These are phyloP conservation scores for Ammodytes marinus DNA, from an alignment of 2,113 vertebrate species.

Conservation along the genomic window DNA sequence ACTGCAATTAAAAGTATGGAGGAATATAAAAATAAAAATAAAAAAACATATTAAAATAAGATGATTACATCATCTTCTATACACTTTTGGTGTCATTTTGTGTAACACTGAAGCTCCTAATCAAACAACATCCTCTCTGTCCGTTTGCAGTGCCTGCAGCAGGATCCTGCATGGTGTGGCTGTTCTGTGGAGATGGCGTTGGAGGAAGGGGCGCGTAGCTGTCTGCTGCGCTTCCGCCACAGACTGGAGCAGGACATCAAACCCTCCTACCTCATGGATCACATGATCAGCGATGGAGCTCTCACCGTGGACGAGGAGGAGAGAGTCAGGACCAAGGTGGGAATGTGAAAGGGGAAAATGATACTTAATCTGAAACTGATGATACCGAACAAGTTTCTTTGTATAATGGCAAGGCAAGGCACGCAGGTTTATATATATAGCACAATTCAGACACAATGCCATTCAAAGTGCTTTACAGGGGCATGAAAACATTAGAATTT, in stretches of 20 bases:
- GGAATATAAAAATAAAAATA: too few species aligned
- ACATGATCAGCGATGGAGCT: slow-evolving; percentile 91
- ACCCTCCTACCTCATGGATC: slow-evolving; percentile 93
- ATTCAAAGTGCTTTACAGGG: too few species aligned
- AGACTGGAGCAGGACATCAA: slow-evolving; percentile 93
- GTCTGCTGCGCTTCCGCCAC: slow-evolving; percentile 86
- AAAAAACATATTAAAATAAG: too few species aligned
- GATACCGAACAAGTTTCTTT: background rate
- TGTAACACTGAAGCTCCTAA: background rate
- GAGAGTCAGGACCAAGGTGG: slow-evolving; percentile 78
- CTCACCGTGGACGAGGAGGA: slow-evolving; percentile 91
- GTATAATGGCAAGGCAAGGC: too few species aligned
- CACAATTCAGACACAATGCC: too few species aligned
- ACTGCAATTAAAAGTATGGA: too few species aligned
- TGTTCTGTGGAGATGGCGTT: slow-evolving; percentile 75
- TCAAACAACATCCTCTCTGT: background rate
- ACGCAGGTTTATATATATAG: too few species aligned
- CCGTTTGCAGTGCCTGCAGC: background rate
- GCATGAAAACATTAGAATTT: too few species aligned
- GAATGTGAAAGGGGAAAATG: background rate
- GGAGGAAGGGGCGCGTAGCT: slow-evolving; percentile 90
- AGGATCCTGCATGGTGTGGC: slow-evolving; percentile 54
- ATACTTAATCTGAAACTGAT: background rate
- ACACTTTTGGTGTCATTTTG: background rate
- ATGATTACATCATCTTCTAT: too few species aligned